phyloP scores from a whole-genome alignment of 2,797 vertebrate genomes.

The Channallabes apus region DNA sequence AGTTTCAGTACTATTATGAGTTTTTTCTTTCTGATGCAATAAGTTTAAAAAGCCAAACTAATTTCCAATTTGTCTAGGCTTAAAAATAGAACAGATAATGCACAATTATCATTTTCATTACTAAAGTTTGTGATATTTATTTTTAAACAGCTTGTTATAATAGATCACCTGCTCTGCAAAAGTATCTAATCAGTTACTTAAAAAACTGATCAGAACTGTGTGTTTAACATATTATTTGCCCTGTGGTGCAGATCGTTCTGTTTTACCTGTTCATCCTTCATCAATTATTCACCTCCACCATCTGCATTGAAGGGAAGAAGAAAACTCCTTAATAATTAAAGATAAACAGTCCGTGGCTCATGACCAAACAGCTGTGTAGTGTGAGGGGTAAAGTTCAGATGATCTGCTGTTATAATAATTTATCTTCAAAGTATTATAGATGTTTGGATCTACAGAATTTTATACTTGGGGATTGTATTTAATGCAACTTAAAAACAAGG shows the following conservation, averaged over 20 bases:
- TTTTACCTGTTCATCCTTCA: constrained; percentile 77
- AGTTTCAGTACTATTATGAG: background rate
- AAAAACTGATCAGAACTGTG: background rate
- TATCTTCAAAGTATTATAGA: background rate
- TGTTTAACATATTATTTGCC: constrained; percentile 47
- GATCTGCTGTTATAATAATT: background rate
- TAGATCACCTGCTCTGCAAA: background rate
- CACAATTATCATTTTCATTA: background rate
- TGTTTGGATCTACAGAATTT: background rate
- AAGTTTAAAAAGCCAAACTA: background rate
- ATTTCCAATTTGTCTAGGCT: no score
- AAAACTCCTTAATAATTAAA: constrained; percentile 81
- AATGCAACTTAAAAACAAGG: background rate
- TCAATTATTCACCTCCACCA: constrained; percentile 85
- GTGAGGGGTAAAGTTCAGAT: constrained; percentile 38
- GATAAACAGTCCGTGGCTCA: constrained; percentile 72
- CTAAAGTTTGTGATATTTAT: background rate
- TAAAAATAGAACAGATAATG: background rate
- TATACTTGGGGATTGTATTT: background rate
- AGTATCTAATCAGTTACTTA: background rate
- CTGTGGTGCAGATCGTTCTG: constrained; percentile 69
- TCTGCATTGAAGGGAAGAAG: constrained; percentile 80
- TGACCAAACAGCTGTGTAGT: constrained; percentile 73
- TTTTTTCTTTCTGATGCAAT: background rate
- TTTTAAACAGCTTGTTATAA: background rate